Conservation (phyloP, 1,140 invertebrate species). For the Drosophila erecta region DNA sequence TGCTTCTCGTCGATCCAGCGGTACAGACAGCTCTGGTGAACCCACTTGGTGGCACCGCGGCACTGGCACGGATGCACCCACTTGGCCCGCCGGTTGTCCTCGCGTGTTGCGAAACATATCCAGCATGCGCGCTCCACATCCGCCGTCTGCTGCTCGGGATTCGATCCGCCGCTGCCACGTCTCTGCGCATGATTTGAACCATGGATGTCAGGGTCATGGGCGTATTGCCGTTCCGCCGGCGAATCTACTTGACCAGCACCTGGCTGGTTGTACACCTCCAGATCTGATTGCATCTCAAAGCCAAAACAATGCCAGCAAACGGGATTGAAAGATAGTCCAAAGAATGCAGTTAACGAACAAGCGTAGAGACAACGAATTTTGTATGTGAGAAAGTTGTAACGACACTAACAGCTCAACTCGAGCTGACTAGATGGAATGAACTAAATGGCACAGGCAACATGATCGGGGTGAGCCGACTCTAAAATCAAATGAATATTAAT, state of each 20-base stretch:
- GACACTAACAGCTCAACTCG: not conserved
- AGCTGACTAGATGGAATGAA: not conserved
- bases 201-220: not conserved
- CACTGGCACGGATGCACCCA: constrained; percentile 99
- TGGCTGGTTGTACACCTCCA: not conserved
- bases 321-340: too few relatives aligned
- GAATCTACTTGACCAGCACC: not conserved
- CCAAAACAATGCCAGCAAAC: not conserved
- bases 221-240: not conserved
- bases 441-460: not conserved
- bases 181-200: not conserved
- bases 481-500: too few relatives aligned
- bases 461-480: not conserved
- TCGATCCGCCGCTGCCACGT: constrained; percentile 1
- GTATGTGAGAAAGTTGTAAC: too few relatives aligned
- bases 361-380: not conserved
- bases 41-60: constrained; percentile 96
- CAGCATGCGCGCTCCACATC: constrained; percentile 88
- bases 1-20: constrained; percentile 99
- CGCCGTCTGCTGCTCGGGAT: not conserved
- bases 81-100: constrained; percentile 93
- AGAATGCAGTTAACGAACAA: not conserved
- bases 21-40: constrained; percentile 97
- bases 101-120: constrained; percentile 98
- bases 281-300: not conserved